Evolutionary conservation across 2,113 vertebrate species (phyloP).

Genomic region (Gallinago jamesoni): DNA sequence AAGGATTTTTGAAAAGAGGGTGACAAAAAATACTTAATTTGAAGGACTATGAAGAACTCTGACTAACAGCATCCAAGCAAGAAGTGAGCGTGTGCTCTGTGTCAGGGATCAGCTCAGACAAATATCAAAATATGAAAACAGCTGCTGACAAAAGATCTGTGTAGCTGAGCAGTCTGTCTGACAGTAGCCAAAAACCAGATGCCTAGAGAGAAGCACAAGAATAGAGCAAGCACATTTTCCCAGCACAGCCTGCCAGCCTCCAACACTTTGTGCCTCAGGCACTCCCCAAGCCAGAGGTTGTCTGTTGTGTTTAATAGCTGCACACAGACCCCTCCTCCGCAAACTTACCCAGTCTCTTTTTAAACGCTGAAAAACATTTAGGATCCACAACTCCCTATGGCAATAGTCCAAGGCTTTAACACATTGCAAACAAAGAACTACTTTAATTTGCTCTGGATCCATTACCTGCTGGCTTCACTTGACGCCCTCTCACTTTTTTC

Average conservation of each 20-base stretch:
- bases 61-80: background rate
- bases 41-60: background rate
- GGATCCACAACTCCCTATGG: background rate
- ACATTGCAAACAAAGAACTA: background rate
- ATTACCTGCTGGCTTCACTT: background rate
- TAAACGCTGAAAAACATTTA: background rate
- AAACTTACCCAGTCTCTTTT: background rate
- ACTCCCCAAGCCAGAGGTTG: constrained; percentile 21
- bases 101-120: background rate
- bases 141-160: background rate
- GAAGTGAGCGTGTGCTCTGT: background rate
- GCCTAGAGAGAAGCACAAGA: constrained; percentile 4
- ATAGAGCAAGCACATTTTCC: background rate
- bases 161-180: background rate
- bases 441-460: background rate
- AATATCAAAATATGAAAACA: background rate
- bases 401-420: background rate
- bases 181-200: background rate
- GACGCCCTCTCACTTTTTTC: no score
- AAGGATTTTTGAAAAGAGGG: background rate
- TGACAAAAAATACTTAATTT: background rate
- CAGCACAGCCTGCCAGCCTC: background rate
- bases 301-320: constrained; percentile 14
- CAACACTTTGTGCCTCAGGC: constrained; percentile 26
- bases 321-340: background rate